Base-by-base conservation (phyloP, 2,113 vertebrate species). In the Polypterus bichir region DNA sequence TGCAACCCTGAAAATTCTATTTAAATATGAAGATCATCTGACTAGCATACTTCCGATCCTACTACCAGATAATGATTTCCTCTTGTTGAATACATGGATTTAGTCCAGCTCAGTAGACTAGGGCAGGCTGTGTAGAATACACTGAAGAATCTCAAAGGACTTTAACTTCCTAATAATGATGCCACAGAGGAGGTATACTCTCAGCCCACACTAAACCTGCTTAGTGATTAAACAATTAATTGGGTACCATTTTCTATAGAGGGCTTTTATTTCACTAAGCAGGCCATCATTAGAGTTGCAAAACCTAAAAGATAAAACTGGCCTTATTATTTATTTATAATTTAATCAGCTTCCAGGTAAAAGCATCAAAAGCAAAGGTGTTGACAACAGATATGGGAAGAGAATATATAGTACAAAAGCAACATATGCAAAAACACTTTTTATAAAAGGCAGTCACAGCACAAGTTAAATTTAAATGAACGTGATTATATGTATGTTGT, bases 1-100 rank as follows among this genome's bases (percentile, higher is more conserved):
- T 84, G 77, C 86, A 81, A 89, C 84, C 83, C 76, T 73, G 71
- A 62, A 4, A 62, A 80, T 80, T 81, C 74, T 76, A 79, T 78
- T 82, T 76, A 78, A 80, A 78, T 84, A 86, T 81, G 71, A 77
- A 69, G 65, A 68, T 71, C 67, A 68, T 74, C 72, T 78, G 73
- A 73, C 70, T 68, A 68, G 72, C 65, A 64, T 71, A 79, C 79
- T 73, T 65, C 66, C 64, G 64, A 67, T 73, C 68, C 66, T 62
- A 65, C 65, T 74, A 64, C 69, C 67, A 70, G 71, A 81, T 79
- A 68, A 73, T 71, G 73, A 79, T 82, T 70, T 76, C 68, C 77
- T 68, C 73, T 68, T 71, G 68, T 74, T 70, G 51, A 78, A 65
- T 62, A 66, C 66, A 67, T 71, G 71, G 74, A 68, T 78, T 77